These are phyloP conservation scores for Myotis pilosus DNA, from an alignment of 2,797 vertebrate species.

Conservation along the genomic window DNA sequence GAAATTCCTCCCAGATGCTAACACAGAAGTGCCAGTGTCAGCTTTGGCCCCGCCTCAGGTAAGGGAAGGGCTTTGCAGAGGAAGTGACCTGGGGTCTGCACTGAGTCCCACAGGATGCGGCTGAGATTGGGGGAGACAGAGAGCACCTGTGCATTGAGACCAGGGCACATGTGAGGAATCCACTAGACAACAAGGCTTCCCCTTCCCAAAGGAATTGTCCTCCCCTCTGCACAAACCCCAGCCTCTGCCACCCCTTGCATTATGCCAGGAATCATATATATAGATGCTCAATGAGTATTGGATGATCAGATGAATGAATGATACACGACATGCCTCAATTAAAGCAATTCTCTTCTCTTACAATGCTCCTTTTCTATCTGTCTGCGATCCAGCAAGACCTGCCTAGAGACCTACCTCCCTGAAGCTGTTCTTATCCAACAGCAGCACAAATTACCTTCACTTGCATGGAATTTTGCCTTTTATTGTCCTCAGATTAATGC, in stretches of 20 bases:
- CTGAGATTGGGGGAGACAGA: not conserved
- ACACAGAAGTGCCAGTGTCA: not conserved
- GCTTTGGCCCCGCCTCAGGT: not conserved
- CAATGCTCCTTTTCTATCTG: not conserved
- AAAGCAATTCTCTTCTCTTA: not conserved
- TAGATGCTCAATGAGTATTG: not conserved
- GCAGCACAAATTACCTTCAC: not conserved
- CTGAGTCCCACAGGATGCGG: not conserved
- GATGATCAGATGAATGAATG: not conserved
- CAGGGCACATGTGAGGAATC: not conserved
- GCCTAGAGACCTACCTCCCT: not conserved
- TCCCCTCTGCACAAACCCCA: not conserved
- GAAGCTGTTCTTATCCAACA: not conserved
- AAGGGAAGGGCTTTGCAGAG: not conserved
- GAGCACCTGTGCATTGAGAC: not conserved
- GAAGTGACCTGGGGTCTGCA: not conserved
- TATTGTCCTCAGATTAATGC: not conserved
- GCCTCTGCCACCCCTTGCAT: not conserved
- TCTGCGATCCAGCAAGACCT: not conserved
- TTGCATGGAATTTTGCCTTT: not conserved
- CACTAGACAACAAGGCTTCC: not conserved
- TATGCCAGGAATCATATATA: not conserved
- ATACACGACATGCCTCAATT: not conserved
- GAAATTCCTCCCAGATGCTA: not conserved
- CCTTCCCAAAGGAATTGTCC: not conserved